Conservation (phyloP, 2,113 vertebrate genomes). For the Argyrosomus japonicus region DNA sequence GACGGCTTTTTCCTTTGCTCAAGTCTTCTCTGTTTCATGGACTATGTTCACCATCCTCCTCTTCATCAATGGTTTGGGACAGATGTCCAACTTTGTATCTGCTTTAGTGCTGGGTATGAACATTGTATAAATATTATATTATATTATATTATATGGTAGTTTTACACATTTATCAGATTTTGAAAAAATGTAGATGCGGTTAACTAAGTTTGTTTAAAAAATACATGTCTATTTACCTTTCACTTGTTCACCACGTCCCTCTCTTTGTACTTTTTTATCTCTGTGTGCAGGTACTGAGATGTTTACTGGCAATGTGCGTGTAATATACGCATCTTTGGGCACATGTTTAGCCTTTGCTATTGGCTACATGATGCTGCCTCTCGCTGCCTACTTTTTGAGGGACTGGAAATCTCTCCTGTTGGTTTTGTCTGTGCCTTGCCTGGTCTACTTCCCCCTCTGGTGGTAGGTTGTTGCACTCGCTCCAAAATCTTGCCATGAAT, state of each 20-base stretch:
- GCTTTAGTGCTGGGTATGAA: slow-evolving; percentile 90
- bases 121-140: too few relatives aligned
- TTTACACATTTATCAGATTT: too few relatives aligned
- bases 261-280: not conserved
- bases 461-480: slow-evolving; percentile 87
- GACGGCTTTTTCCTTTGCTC: slow-evolving; percentile 87
- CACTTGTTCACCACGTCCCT: too few relatives aligned
- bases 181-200: too few relatives aligned
- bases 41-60: slow-evolving; percentile 88
- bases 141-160: too few relatives aligned
- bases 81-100: slow-evolving; percentile 91
- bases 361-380: slow-evolving; percentile 91
- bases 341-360: slow-evolving; percentile 84
- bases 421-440: slow-evolving; percentile 82
- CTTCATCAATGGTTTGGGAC: slow-evolving; percentile 90
- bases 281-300: slow-evolving; percentile 86
- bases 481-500: too few relatives aligned
- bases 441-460: slow-evolving; percentile 87
- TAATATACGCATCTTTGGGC: slow-evolving; percentile 87
- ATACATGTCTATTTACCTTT: too few relatives aligned
- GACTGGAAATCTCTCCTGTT: slow-evolving; percentile 87
- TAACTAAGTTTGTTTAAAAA: too few relatives aligned
- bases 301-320: slow-evolving; percentile 85
- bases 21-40: slow-evolving; percentile 89
- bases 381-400: slow-evolving; percentile 88